Conservation (phyloP, 2,113 vertebrate genomes). For the Hippopotamus amphibius region DNA sequence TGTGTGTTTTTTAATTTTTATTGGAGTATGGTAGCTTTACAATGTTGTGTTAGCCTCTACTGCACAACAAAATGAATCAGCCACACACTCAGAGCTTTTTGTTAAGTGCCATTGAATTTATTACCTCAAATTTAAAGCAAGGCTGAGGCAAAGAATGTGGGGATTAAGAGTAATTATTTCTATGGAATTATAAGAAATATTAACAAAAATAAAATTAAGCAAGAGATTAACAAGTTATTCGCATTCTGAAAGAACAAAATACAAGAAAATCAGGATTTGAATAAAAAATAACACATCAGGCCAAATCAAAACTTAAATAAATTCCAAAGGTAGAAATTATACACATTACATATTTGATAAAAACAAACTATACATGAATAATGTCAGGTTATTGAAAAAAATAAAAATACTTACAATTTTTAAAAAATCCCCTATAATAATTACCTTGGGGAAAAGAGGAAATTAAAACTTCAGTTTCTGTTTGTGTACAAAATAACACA, state of each 20-base stretch:
- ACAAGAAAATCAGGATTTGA: conserved; percentile 6
- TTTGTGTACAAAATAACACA: not conserved
- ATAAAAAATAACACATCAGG: not conserved
- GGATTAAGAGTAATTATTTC: not conserved
- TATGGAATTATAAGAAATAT: not conserved
- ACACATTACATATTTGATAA: not conserved
- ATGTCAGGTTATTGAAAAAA: not conserved
- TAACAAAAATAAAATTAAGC: not conserved
- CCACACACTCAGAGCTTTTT: not conserved
- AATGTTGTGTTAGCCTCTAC: too few relatives aligned
- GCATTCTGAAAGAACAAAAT: not conserved
- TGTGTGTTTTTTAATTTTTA: too few relatives aligned
- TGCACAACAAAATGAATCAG: too few relatives aligned
- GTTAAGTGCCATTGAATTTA: not conserved
- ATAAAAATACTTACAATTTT: not conserved
- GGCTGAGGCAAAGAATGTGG: not conserved
- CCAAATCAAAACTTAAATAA: not conserved
- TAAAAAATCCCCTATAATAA: not conserved
- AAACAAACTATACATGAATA: not conserved
- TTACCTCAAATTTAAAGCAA: not conserved
- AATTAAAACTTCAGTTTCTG: conserved; percentile 4
- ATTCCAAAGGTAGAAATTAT: not conserved
- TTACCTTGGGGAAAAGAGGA: not conserved
- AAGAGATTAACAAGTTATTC: not conserved
- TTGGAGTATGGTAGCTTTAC: too few relatives aligned